phyloP scores from a whole-genome alignment of 64 coral and sea anemone genomes.

The Montipora cactus region DNA sequence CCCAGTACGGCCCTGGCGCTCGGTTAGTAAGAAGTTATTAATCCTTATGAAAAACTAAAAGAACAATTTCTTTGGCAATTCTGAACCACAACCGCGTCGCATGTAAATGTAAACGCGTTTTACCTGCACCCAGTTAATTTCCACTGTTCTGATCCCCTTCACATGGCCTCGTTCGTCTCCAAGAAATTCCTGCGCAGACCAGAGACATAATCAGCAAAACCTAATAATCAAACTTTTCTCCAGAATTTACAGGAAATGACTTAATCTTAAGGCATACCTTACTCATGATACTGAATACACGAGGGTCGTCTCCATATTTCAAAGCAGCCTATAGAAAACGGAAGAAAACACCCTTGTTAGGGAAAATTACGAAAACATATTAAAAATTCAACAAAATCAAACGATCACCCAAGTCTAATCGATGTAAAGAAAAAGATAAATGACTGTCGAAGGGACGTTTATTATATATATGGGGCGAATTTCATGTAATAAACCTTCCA shows the following conservation, averaged over 20 bases:
- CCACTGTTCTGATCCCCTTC: constrained; percentile 86
- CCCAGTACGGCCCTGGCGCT: too few species aligned
- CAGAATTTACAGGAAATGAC: background rate
- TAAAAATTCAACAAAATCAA: too few species aligned
- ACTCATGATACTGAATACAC: constrained; percentile 94
- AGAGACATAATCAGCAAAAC: background rate
- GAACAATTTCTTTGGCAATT: background rate
- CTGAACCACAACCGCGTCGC: too few species aligned
- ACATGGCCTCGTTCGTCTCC: constrained; percentile 90
- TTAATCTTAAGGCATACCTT: constrained; percentile 59
- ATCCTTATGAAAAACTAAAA: too few species aligned
- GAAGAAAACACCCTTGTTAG: background rate
- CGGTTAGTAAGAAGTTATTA: too few species aligned
- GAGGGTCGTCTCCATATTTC: constrained; percentile 91
- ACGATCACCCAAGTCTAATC: too few species aligned
- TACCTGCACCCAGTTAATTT: constrained; percentile 98
- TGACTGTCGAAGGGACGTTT: too few species aligned
- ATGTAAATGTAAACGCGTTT: background rate
- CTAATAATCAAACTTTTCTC: background rate
- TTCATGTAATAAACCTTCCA: too few species aligned
- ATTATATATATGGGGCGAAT: too few species aligned
- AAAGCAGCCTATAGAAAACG: constrained; percentile 71
- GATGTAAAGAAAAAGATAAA: too few species aligned
- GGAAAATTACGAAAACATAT: background rate
- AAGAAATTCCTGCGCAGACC: constrained; percentile 79